Conservation (phyloP, 2,113 vertebrate genomes). For the Passer montanus region DNA sequence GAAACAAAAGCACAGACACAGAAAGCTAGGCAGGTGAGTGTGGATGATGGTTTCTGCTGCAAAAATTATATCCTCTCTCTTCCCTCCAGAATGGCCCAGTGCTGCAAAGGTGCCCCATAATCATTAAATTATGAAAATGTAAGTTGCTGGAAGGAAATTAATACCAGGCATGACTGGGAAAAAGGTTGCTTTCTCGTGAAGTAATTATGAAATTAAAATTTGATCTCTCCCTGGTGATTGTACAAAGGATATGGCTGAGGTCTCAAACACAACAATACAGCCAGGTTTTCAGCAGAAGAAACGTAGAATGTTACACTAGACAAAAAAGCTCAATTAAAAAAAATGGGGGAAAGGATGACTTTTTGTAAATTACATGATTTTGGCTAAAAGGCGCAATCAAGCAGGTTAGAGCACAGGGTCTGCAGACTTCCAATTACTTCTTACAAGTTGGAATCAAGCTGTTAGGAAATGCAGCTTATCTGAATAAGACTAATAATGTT, state of each 20-base stretch:
- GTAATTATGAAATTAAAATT: constrained; percentile 78
- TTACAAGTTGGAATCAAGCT: constrained; percentile 73
- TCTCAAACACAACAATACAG: constrained; percentile 6
- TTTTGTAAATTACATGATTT: constrained; percentile 57
- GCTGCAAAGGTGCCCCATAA: constrained; percentile 50
- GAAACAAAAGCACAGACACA: background rate
- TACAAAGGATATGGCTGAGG: constrained; percentile 38
- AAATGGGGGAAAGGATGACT: background rate
- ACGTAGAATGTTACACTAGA: background rate
- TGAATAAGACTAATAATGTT: constrained; percentile 70
- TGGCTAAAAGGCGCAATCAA: constrained; percentile 63
- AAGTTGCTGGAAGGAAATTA: constrained; percentile 73
- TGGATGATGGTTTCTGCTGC: background rate
- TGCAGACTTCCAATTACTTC: constrained; percentile 69
- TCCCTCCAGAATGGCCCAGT: background rate
- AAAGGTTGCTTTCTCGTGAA: constrained; percentile 71
- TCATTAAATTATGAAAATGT: constrained; percentile 72
- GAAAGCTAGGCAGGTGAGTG: background rate
- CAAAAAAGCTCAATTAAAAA: constrained; percentile 38
- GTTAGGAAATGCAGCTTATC: constrained; percentile 69
- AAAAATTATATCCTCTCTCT: background rate
- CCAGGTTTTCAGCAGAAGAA: background rate
- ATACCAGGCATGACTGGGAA: constrained; percentile 61
- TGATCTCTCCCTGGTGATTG: constrained; percentile 64
- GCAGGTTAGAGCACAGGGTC: constrained; percentile 37